Base-by-base conservation (phyloP, 2,888 invertebrate genomes). In the Sinohyriopsis cumingii region DNA sequence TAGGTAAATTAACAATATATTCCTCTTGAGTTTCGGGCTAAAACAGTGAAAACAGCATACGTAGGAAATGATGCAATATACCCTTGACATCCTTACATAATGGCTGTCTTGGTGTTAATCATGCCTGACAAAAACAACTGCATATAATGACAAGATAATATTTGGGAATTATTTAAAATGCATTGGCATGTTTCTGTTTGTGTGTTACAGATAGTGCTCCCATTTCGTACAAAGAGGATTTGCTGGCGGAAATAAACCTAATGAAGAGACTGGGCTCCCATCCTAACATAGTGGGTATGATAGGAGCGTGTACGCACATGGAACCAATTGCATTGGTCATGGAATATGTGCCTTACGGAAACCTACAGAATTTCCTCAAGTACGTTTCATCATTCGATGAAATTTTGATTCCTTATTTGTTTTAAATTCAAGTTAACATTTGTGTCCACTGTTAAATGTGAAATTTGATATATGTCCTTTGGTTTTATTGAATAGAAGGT, bases 341-440 rank as follows among this genome's bases (percentile, higher is more conserved):
- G 90, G 95, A 96, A 86, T 95, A 94, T 84, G 94, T 95, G 19
- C 93, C 95, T 0, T 93, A 94, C 75, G 95, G 95, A 0, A 95
- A 95, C 85, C 91, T 96, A 68, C 93, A 88, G 71, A 84, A 82
- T 67, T 89, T 89, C 75, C 81, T 89, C 12, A 86, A 85, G 85
- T 86, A 78, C 79, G 85, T 82, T 20, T 18, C 22, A 53, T 68
- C 45, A 45, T 45, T 45, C 15, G 45, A 45, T 12, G 3, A 45
- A 15, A 45, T 15, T 45, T 33, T 57, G n/a, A 7, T 9, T 20
- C 54, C 22, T 22, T 25, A n/a, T 25, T 33, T 28, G 63, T 55
- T 55, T 54, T 55, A 0, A 6, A 22, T 22, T 25, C 12, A 54
- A 22, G 20, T 63, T 63, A 22, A 4, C 24, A 54, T 54, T 63